A percentile compares a stretch with the other conserved stretches of the same genome.
Conservation (phyloP, 2,113 vertebrate genomes). For the Lycocorax pyrrhopterus region DNA sequence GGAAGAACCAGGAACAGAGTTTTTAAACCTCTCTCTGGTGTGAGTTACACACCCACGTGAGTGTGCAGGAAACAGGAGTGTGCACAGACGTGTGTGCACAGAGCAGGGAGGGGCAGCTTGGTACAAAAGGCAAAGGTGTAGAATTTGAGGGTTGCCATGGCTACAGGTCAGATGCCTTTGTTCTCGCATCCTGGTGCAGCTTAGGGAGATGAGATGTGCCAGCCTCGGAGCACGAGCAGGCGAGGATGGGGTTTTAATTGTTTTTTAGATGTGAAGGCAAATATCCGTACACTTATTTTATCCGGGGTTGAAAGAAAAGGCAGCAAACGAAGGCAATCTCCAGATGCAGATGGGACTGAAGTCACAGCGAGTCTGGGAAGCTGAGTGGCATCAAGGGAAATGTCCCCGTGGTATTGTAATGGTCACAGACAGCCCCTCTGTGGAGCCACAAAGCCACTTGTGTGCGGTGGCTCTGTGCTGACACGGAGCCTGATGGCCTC, state of each 20-base stretch:
- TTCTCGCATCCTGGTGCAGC: conserved; percentile 36
- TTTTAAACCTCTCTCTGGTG: neutral
- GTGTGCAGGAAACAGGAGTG: neutral
- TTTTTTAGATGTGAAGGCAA: neutral
- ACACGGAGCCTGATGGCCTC: fast-evolving
- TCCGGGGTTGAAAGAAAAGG: conserved; percentile 16
- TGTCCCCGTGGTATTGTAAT: neutral
- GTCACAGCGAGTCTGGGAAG: neutral
- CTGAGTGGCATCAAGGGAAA: neutral
- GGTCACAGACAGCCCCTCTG: conserved; percentile 22
- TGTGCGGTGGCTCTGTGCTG: neutral
- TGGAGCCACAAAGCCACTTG: neutral
- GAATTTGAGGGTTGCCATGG: conserved; percentile 67
- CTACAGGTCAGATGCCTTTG: conserved; percentile 69
- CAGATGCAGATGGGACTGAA: neutral
- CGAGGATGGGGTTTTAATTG: neutral
- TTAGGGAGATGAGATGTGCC: conserved; percentile 50
- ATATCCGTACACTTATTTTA: neutral
- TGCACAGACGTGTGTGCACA: neutral
- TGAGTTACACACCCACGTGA: neutral
- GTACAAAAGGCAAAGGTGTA: conserved; percentile 62
- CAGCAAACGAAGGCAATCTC: neutral
- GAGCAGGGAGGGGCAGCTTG: conserved; percentile 9
- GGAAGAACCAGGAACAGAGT: neutral
- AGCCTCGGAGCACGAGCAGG: neutral